Percentiles rank a stretch among this genome's conserved stretches.
These are phyloP conservation scores for Hestina assimilis DNA, from an alignment of 1,140 invertebrate species.

Conservation along the genomic window DNA sequence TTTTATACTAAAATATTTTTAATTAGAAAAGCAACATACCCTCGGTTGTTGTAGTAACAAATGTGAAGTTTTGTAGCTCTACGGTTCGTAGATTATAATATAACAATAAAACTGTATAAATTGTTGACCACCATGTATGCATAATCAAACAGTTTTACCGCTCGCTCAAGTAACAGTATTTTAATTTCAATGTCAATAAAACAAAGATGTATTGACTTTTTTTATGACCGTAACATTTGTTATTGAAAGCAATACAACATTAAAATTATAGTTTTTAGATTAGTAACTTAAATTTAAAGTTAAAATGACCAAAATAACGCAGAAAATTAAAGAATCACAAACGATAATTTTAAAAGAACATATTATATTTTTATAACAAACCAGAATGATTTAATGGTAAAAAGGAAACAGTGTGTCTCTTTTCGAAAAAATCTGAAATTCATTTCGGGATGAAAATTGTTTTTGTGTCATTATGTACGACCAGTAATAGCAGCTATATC, in stretches of 20 bases:
- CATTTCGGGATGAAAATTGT: too few species aligned
- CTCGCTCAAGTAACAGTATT: neutral
- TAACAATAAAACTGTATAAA: neutral
- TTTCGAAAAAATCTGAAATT: too few species aligned
- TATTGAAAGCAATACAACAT: neutral
- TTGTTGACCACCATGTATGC: neutral
- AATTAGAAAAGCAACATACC: neutral
- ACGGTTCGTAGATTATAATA: neutral
- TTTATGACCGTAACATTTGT: conserved; percentile 8
- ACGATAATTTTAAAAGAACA: too few species aligned
- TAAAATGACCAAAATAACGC: too few species aligned
- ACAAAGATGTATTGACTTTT: conserved; percentile 4
- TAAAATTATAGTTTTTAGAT: too few species aligned
- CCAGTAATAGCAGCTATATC: conserved; percentile 42
- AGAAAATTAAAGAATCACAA: too few species aligned
- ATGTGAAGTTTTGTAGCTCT: neutral
- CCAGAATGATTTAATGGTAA: too few species aligned
- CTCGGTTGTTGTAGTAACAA: conserved; percentile 1
- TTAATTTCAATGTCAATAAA: neutral
- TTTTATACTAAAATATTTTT: neutral
- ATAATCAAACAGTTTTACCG: neutral
- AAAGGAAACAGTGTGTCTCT: too few species aligned
- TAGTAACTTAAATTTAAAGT: too few species aligned
- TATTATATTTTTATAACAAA: too few species aligned
- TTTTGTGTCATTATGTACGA: neutral